Percentiles rank a stretch among this genome's conserved stretches.
These are phyloP conservation scores for Cyrtodaria siliqua DNA, from an alignment of 2,888 invertebrate species.

Conservation along the genomic window DNA sequence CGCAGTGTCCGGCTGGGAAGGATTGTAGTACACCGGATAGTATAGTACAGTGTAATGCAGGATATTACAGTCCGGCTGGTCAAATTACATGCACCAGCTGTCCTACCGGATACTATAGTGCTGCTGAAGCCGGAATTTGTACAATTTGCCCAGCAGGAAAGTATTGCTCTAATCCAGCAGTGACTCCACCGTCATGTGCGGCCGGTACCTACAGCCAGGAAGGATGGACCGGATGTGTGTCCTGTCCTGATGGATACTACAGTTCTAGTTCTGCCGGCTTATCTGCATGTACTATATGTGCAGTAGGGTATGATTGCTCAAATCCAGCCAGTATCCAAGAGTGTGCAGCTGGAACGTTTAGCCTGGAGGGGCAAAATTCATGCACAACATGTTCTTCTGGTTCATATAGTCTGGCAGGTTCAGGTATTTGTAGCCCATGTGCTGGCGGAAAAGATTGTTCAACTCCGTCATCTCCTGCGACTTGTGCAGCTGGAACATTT, in stretches of 20 bases:
- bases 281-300: constrained; percentile 73
- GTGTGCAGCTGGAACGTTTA: constrained; percentile 66
- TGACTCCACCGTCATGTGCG: constrained; percentile 24
- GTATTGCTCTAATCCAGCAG: constrained; percentile 49
- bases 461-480: constrained; percentile 5
- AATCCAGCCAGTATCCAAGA: constrained; percentile 11
- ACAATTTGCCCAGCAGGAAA: constrained; percentile 52
- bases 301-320: constrained; percentile 71
- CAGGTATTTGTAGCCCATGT: constrained; percentile 40
- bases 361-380: constrained; percentile 41
- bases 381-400: constrained; percentile 70
- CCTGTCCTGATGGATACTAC: constrained; percentile 60
- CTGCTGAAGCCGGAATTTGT: constrained; percentile 47
- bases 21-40: not conserved
- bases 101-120: constrained; percentile 53
- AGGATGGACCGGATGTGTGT: constrained; percentile 41
- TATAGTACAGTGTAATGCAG: constrained; percentile 52
- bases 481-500: constrained; percentile 65
- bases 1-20: constrained; percentile 74
- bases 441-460: constrained; percentile 48
- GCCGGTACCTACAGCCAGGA: constrained; percentile 54
- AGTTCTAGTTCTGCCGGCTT: constrained; percentile 64
- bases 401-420: constrained; percentile 67
- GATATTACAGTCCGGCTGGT: constrained; percentile 64
- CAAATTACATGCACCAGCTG: constrained; percentile 61